Base-by-base conservation (phyloP, 2,888 invertebrate genomes). In the Leucoma salicis region DNA sequence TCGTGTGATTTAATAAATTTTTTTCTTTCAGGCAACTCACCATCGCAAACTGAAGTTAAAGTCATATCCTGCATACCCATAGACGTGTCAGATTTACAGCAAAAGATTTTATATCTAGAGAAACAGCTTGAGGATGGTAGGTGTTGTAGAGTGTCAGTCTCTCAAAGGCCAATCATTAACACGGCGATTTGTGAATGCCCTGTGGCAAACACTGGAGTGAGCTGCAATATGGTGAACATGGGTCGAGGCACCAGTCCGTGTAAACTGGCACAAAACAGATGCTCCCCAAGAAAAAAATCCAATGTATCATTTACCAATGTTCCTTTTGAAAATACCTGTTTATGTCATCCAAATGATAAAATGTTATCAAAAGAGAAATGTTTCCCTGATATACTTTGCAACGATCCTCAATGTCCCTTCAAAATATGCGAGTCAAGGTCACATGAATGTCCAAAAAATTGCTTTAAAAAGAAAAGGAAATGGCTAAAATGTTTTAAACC, bases 11-110 rank as follows among this genome's bases (percentile, higher is more conserved):
- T 21, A 2, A 5, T 21, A 8, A 3, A 21, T 21, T 3, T 3
- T 21, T 14, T 25, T 13, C 10, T 70, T 74, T 46, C 57, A 88
- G 88, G 88, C 14, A 89, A 89, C 44, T 70, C 80, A 7, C 78
- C 82, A 14, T 87, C 88, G 1, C 82, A 82, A 49, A 87, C 87
- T 0, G 87, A 88, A 63, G 88, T 89, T 1, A 87, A 88, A 70
- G 82, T 89, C 39, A 83, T 88, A 62, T 89, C 88, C 12, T 89
- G 88, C 52, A 86, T 89, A 60, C 88, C 88, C 3, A 83, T 88
- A 49, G 88, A 89, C 49, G 88, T 88, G 2, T 79, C 85, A 7
- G 88, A 88, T 43, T 66, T 88, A 27, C 88, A 88, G 50, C 74
- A 84, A 48, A 82, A 78, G 46, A 85, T 89, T 2, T 48, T 70